phyloP scores from a whole-genome alignment of 2,888 invertebrate species.

The Spilarctia lutea region DNA sequence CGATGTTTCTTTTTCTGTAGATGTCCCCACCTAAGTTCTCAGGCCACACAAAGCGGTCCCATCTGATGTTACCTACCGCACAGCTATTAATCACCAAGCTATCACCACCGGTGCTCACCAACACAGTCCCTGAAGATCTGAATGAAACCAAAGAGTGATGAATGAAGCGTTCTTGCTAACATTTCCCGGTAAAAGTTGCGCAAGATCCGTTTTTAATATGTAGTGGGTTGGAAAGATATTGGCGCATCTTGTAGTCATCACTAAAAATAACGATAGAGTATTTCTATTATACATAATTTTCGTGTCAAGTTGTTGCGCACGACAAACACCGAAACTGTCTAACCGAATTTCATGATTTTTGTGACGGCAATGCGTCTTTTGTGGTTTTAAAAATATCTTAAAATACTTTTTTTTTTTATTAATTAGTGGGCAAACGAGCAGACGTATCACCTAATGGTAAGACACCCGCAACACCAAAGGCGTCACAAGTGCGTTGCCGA shows the following conservation, averaged over 20 bases:
- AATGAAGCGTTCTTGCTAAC: constrained; percentile 57
- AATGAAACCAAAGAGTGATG: constrained; percentile 57
- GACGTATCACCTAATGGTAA: too few species aligned
- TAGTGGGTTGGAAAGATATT: constrained; percentile 28
- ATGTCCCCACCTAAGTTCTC: constrained; percentile 2
- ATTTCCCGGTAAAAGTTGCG: constrained; percentile 57
- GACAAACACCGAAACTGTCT: too few species aligned
- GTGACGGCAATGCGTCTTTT: too few species aligned
- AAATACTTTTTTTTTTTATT: too few species aligned
- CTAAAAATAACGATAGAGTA: neutral
- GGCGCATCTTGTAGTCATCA: constrained; percentile 13
- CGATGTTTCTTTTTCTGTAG: neutral
- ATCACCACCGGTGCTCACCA: constrained; percentile 22
- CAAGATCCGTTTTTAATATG: constrained; percentile 51
- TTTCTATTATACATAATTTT: too few species aligned
- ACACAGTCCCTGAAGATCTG: constrained; percentile 32
- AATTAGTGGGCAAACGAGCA: too few species aligned
- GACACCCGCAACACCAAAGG: too few species aligned
- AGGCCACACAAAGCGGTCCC: neutral
- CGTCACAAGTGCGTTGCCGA: too few species aligned
- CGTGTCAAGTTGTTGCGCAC: too few species aligned
- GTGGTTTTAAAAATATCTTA: too few species aligned
- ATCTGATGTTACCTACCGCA: constrained; percentile 19
- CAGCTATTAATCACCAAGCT: constrained; percentile 22
- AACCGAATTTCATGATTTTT: too few species aligned